Base-by-base conservation (phyloP, 1,140 invertebrate genomes). In the Episyrphus balteatus region DNA sequence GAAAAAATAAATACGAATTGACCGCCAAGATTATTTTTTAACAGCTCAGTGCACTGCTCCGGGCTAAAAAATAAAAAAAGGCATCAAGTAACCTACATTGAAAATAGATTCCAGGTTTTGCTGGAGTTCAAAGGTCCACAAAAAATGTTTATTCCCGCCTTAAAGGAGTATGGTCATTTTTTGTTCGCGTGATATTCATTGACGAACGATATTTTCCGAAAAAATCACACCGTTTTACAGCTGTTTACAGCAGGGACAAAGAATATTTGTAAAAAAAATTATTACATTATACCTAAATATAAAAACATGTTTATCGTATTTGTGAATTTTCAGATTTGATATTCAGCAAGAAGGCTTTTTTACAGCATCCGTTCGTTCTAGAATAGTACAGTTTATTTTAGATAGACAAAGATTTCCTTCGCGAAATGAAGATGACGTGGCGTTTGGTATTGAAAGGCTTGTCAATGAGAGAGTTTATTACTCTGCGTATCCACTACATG, bases 311-410 rank as follows among this genome's bases (percentile, higher is more conserved):
- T 34, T 34, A 34, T 9, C 33, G 9, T 9, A 9, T 34, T 10
- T 34, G 33, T 46, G 12, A n/a, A 38, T 46, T 39, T 70, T 7
- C 57, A 91, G 88, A 61, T 96, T 94, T 70, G 86, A 93, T 62
- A 78, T 86, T 14, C 71, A 81, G 42, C 74, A 83, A 3, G 75
- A 83, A 14, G 81, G 83, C 42, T 95, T 96, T 68, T 95, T 95
- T 68, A 85, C 83, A 11, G 77, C 86, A 3, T 81, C 87, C 5
- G 84, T 91, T 47, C 78, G 88, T 40, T 88, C 89, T 19, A 75
- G 88, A 44, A 88, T 97, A 41, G 83, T 93, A 0, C 88, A 95
- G 66, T 95, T 93, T 66, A 92, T 96, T 56, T 71, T 96, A 50
- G 84, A 92, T 63, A 74, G 92, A 37, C 90, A 92, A 66, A 78